phyloP scores from a whole-genome alignment of 2,888 invertebrate genomes.

The Pammene fasciana region DNA sequence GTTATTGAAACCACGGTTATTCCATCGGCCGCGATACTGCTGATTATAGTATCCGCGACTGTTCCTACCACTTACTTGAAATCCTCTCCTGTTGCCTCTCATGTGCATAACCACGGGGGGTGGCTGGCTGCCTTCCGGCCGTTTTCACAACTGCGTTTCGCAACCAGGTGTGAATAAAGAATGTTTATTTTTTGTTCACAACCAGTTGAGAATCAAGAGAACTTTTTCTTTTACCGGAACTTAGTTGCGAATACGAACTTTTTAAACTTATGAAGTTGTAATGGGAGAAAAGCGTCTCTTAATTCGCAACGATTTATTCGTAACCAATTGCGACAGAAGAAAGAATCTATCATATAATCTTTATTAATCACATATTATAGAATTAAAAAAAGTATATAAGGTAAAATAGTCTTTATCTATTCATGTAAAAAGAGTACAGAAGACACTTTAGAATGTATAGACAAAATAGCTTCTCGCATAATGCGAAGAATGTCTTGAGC shows the following conservation, averaged over 20 bases:
- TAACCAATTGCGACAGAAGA: background rate
- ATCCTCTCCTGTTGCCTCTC: too few relatives aligned
- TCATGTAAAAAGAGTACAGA: slow-evolving; percentile 5
- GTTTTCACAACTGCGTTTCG: slow-evolving; percentile 5
- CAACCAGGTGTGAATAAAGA: slow-evolving; percentile 7
- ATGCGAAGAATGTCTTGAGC: slow-evolving; percentile 21
- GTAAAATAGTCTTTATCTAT: slow-evolving; percentile 6
- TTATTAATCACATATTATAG: background rate
- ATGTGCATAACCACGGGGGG: too few relatives aligned
- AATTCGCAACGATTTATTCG: background rate
- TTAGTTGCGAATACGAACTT: background rate
- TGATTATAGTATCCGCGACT: too few relatives aligned
- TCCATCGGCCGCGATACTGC: too few relatives aligned
- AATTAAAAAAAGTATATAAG: slow-evolving; percentile 4
- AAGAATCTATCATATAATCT: background rate
- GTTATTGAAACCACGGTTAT: too few relatives aligned
- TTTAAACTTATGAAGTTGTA: background rate
- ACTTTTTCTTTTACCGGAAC: background rate
- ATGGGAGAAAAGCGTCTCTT: background rate
- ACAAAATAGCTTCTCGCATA: background rate
- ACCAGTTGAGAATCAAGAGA: background rate
- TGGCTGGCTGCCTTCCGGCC: slow-evolving; percentile 11
- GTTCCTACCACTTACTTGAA: too few relatives aligned
- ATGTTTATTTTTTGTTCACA: slow-evolving; percentile 8
- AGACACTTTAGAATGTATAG: slow-evolving; percentile 10